Conservation (phyloP, 2,113 vertebrate species). For the Gopherus evgoodei region DNA sequence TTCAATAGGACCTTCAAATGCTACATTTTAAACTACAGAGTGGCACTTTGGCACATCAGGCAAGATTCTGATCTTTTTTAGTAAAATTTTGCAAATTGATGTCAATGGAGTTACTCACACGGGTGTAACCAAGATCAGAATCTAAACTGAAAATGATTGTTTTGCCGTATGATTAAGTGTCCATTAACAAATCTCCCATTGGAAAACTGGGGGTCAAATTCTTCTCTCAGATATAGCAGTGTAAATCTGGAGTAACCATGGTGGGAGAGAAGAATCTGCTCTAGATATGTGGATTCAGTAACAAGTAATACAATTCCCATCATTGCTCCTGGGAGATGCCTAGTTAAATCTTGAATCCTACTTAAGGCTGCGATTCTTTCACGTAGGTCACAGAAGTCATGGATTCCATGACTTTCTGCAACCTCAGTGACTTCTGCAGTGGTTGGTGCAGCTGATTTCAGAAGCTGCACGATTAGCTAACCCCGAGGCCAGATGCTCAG, state of each 20-base stretch:
- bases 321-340: not conserved
- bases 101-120: not conserved
- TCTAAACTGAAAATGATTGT: not conserved
- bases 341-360: not conserved
- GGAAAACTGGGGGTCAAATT: not conserved
- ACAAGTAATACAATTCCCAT: not conserved
- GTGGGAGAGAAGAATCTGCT: not conserved
- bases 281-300: not conserved
- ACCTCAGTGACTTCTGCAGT: no score
- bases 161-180: not conserved
- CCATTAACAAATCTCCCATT: accelerated
- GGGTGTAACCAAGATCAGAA: not conserved
- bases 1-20: not conserved
- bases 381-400: no score
- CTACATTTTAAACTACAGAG: not conserved
- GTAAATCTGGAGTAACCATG: not conserved
- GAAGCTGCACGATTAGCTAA: no score
- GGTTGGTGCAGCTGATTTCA: no score
- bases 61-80: not conserved
- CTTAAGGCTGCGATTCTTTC: not conserved
- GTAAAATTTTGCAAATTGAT: not conserved
- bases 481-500: no score
- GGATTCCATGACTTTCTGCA: no score
- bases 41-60: accelerated
- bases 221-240: not conserved